Evolutionary conservation across 2,113 vertebrate species (phyloP).

Genomic region (Dicaeum eximium): DNA sequence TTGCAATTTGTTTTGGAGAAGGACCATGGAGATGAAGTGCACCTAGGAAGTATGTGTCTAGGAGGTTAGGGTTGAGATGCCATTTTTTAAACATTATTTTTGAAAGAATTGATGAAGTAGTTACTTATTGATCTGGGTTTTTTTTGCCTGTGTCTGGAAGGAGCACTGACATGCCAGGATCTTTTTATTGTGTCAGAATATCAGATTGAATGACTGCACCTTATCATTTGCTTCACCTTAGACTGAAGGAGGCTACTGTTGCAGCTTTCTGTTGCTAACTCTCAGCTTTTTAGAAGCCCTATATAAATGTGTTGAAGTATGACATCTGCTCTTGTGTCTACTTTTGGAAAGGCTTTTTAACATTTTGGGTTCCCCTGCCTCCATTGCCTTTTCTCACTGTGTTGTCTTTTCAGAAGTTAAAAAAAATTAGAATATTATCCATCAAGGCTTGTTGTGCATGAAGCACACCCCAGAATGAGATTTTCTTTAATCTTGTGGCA

Average conservation of each 20-base stretch:
- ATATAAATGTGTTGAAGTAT: not conserved
- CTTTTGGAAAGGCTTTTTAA: not conserved
- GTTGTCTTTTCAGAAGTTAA: not conserved
- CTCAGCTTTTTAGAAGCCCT: not conserved
- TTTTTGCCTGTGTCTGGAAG: not conserved
- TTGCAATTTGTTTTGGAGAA: not conserved
- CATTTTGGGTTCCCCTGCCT: not conserved
- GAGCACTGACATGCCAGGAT: rapidly evolving
- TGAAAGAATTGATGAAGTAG: not conserved
- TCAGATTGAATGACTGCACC: not conserved
- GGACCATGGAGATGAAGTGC: not conserved
- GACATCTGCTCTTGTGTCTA: not conserved
- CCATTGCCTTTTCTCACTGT: not conserved
- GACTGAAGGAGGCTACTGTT: not conserved
- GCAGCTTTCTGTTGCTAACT: not conserved
- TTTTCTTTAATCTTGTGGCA: not conserved
- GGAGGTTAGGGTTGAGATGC: not conserved
- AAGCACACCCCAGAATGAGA: not conserved
- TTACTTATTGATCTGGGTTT: not conserved
- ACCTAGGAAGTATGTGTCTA: not conserved
- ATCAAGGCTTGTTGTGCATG: not conserved
- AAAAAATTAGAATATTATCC: not conserved
- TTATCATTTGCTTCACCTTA: not conserved
- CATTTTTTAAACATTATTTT: not conserved
- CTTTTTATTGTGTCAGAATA: not conserved